Evolutionary conservation across 1,140 invertebrate species (phyloP).

Genomic region (Trichonephila clavipes): DNA sequence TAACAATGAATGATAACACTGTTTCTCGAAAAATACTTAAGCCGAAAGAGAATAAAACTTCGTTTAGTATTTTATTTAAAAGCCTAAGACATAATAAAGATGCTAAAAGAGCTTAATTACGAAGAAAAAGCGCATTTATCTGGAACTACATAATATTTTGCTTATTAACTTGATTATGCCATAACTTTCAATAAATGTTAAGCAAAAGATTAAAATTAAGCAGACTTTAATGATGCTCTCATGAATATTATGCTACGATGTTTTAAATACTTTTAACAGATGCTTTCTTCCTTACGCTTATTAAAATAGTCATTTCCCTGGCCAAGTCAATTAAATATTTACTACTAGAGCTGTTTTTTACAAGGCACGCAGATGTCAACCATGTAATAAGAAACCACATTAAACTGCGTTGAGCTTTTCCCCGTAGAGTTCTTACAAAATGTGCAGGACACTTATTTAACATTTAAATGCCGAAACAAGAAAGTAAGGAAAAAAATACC

Average conservation of each 20-base stretch:
- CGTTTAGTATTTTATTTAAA: background rate
- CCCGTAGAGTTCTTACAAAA: background rate
- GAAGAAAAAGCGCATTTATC: background rate
- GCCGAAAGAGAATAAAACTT: background rate
- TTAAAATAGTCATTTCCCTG: constrained; percentile 20
- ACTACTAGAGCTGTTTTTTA: background rate
- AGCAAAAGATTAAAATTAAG: constrained; percentile 8
- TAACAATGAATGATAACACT: background rate
- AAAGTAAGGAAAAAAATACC: background rate
- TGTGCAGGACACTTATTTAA: background rate
- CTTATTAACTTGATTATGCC: constrained; percentile 4
- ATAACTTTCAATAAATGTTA: constrained; percentile 25
- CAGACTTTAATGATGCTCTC: constrained; percentile 19
- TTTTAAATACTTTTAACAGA: constrained; percentile 12
- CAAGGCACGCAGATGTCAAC: background rate
- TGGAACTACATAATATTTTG: background rate
- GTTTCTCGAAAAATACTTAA: background rate
- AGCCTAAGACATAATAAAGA: background rate
- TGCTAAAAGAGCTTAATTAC: background rate
- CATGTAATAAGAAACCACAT: constrained; percentile 20
- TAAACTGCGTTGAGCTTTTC: background rate
- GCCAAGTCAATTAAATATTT: constrained; percentile 17
- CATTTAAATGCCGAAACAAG: background rate
- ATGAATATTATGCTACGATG: background rate
- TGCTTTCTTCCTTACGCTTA: constrained; percentile 6